These are phyloP conservation scores for Drosophila carrolli DNA, from an alignment of 1,140 invertebrate species.

Conservation along the genomic window DNA sequence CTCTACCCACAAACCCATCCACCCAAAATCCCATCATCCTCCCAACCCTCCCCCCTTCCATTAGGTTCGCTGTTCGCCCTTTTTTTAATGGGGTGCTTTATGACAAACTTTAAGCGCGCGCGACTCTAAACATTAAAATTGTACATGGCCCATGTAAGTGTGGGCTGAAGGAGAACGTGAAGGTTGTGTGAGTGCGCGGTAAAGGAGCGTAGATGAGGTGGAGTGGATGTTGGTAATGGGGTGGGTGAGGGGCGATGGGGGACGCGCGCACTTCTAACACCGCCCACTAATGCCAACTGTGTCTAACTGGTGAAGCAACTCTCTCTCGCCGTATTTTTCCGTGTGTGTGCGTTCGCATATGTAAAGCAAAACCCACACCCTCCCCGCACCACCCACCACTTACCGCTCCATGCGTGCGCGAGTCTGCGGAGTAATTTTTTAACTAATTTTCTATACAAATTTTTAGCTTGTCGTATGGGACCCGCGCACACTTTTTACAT, in stretches of 20 bases:
- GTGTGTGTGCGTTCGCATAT: slow-evolving; percentile 47
- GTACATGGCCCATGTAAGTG: slow-evolving; percentile 51
- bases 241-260: background rate
- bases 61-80: slow-evolving; percentile 39
- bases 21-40: background rate
- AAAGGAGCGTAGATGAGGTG: slow-evolving; percentile 11
- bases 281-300: slow-evolving; percentile 80
- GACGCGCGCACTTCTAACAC: slow-evolving; percentile 79
- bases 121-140: slow-evolving; percentile 70
- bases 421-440: slow-evolving; percentile 84
- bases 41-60: slow-evolving; percentile 11
- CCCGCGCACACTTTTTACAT: slow-evolving; percentile 24
- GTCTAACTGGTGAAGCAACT: slow-evolving; percentile 49
- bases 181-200: slow-evolving; percentile 5
- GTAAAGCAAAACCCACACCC: slow-evolving; percentile 29
- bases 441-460: slow-evolving; percentile 85
- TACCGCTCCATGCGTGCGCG: slow-evolving; percentile 52
- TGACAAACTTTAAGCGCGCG: slow-evolving; percentile 80
- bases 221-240: background rate
- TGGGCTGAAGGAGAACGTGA: slow-evolving; percentile 19
- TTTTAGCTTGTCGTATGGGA: slow-evolving; percentile 75
- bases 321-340: slow-evolving; percentile 18
- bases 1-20: background rate
- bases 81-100: slow-evolving; percentile 84
- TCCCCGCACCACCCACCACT: slow-evolving; percentile 2